Evolutionary conservation across 2,113 vertebrate species (phyloP), one percentile per base, ranked within the genome.

Genomic region (Lepidothrix coronata): DNA sequence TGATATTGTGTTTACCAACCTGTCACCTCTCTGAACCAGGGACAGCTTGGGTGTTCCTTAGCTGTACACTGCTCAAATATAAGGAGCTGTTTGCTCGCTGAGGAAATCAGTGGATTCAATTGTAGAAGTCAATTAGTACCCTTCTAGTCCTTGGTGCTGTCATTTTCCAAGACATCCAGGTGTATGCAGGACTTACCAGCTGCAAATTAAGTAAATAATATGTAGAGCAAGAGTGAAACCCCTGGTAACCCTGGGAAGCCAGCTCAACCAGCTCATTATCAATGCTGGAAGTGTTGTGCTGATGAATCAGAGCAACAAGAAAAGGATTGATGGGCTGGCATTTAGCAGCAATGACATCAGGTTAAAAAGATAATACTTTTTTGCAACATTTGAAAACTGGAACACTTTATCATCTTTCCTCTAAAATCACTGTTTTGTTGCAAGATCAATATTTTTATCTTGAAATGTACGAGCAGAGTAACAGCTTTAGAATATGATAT

Each of bases 51-150:
- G 25, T 54, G 28, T 15, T 79, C 17, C 78, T 82, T 20, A 49
- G 31, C 25, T 78, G 33, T 75, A 13, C 12, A 3, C 15, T 52
- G 66, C 24, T 82, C 0, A 0, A 19, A 0, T 4, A 9, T 0
- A 1, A 75, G 48, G 49, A 91, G 39, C 27, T 35, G 8, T 23
- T 82, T 68, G 30, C 33, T 24, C 16, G 17, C 8, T 15, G 21
- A 67, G 48, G 16, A 35, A 11, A n/a, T 48, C 18, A 67, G 27
- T 59, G 33, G 6, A 24, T 63, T 63, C 55, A 6, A 37, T 51
- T 54, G 78, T 49, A 68, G 31, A 78, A 78, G 27, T 35, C 66
- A 20, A 0, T 57, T n/a, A 43, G 19, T 33, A 48, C 6, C 5
- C 22, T 52, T 81, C 9, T 8, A 33, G 1, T 39, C 5, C 51